phyloP scores from a whole-genome alignment of 2,888 invertebrate species.

The Nebria salina region DNA sequence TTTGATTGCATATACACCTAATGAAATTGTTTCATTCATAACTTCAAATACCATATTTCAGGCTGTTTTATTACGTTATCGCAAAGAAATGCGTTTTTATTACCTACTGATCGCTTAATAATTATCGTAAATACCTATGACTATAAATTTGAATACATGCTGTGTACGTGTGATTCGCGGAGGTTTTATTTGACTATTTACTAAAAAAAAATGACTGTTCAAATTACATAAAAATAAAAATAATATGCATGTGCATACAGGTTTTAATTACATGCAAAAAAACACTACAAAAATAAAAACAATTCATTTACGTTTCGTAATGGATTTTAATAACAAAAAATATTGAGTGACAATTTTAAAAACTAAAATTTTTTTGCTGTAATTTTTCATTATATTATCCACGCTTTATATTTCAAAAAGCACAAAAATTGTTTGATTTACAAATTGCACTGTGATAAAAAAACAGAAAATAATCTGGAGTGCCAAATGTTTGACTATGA shows the following conservation, averaged over 20 bases:
- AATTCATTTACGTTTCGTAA: background rate
- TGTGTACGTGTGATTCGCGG: too few relatives aligned
- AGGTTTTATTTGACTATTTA: too few relatives aligned
- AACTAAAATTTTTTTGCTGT: background rate
- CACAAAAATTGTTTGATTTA: background rate
- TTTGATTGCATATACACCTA: too few relatives aligned
- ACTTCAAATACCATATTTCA: too few relatives aligned
- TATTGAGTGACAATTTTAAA: background rate
- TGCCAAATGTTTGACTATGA: too few relatives aligned
- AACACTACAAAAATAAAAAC: background rate
- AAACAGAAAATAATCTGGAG: background rate
- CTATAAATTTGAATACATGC: too few relatives aligned
- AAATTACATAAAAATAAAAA: background rate
- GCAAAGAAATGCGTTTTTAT: background rate
- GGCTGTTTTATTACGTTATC: too few relatives aligned
- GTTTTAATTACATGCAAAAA: background rate
- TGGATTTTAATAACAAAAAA: background rate
- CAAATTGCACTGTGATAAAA: background rate
- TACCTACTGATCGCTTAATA: background rate
- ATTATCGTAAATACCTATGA: too few relatives aligned
- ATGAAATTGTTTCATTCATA: too few relatives aligned
- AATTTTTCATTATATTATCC: background rate
- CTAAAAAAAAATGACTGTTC: background rate
- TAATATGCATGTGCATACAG: background rate
- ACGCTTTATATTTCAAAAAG: background rate